phyloP scores from a whole-genome alignment of 2,113 vertebrate genomes.

The Panthera tigris region DNA sequence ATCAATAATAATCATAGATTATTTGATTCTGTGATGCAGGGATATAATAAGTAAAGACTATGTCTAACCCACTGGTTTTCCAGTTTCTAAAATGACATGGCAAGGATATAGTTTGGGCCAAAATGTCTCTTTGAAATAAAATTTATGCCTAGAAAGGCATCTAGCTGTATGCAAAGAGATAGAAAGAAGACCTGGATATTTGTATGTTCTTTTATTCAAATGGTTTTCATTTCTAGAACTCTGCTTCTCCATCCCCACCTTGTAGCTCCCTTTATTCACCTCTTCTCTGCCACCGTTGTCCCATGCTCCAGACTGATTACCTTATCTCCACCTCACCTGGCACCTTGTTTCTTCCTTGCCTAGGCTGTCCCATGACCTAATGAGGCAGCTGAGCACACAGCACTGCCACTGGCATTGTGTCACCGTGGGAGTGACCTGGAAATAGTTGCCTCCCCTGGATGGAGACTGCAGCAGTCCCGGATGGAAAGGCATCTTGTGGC shows the following conservation, averaged over 20 bases:
- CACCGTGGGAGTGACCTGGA: not conserved
- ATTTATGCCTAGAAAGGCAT: not conserved
- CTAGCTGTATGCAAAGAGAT: not conserved
- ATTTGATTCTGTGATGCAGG: not conserved
- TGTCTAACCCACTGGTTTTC: not conserved
- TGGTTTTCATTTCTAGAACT: constrained; percentile 10
- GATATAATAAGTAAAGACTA: not conserved
- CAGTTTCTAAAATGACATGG: not conserved
- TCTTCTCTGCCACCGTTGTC: not conserved
- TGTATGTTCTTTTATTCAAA: not conserved
- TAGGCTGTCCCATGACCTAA: constrained; percentile 37
- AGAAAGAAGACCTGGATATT: not conserved
- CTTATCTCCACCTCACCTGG: constrained; percentile 15
- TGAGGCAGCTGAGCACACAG: constrained; percentile 49
- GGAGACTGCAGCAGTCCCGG: not conserved
- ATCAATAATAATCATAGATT: not conserved
- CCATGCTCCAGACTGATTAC: not conserved
- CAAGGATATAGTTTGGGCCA: not conserved
- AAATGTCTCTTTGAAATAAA: not conserved
- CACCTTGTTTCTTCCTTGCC: not conserved
- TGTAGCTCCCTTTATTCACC: not conserved
- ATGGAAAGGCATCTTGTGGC: constrained; percentile 29
- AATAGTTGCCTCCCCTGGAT: not conserved
- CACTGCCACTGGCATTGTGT: not conserved
- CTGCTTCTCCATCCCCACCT: not conserved